Base-by-base conservation (phyloP, 1,140 invertebrate genomes). In the Sinonovacula constricta region DNA sequence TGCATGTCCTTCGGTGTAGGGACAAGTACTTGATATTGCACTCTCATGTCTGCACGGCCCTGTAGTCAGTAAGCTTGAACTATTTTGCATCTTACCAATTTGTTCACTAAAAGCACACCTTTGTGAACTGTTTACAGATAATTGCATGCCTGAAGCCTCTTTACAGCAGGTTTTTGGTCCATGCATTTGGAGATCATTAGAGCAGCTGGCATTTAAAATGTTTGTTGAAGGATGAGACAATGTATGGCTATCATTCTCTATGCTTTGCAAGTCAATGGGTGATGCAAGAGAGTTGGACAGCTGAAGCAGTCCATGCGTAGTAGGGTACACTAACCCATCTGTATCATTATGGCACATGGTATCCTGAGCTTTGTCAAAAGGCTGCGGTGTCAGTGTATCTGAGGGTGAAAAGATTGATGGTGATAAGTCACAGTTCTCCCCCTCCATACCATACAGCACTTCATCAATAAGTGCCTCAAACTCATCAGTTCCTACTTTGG, bases 401-500 rank as follows among this genome's bases (percentile, higher is more conserved):
- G n/a, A n/a, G 18, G 39, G 39, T 18, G 39, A 10, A 45, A 45
- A 45, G 7, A 45, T 45, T n/a, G n/a, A n/a, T 7, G 39, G 39
- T 45, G 7, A 7, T 10, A 45, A 45, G 7, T 7, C 45, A 14
- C 24, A 2, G 0, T 54, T 14, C 18, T 56, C 49, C n/a, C 62
- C 34, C 10, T 67, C 72, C 34, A 67, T 57, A 39, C 62, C 51
- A 57, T 5, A 15, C 7, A 76, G 28, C 0, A 76, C 63, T 36
- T 76, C 72, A 59, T 76, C 63, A 53, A 76, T 76, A 15, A 76
- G 51, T 3, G 53, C 51, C 5, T 66, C 72, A 76, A 76, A 76
- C 15, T 76, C 72, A 15, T 66, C 72, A n/a, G 72, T 76, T 10
- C 72, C 72, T 53, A 59, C 53, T 28, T 67, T 76, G 26, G 60